Evolutionary conservation across 2,797 vertebrate species (phyloP), one percentile per base, ranked within the genome.

Genomic region (Cossypha niveicapilla): DNA sequence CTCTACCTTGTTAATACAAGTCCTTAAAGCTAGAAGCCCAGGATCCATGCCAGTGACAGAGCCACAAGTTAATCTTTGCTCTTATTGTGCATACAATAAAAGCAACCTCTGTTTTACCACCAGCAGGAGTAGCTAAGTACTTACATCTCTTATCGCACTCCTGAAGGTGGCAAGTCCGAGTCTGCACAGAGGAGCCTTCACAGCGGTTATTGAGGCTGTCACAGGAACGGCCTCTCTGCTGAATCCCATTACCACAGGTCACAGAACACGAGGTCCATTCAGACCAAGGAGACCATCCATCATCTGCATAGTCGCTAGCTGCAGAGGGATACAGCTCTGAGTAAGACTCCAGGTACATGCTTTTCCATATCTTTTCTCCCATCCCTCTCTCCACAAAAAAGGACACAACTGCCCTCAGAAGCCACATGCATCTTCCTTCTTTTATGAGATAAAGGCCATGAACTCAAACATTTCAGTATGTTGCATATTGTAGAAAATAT

Each of bases 121-220:
- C 28, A 42, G 23, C 7, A 22, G 13, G 32, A 79, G 28, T 0
- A n/a, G 68, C 66, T 3, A 35, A 93, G 65, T 65, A 98, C 99
- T 99, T 95, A 99, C 99, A 99, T 98, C 99, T 98, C 96, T 99
- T 99, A 96, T 99, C 99, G 1, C 99, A 99, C 97, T 99, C 99
- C 94, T 98, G 98, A 57, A 98, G 98, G 94, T 99, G 99, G 97
- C 99, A 99, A 95, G 99, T 99, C 77, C 99, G 98, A 3, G 99
- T 99, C 98, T 99, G 99, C 41, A 99, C 99, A 24, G 99, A 99
- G 60, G 99, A 99, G 77, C 99, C 99, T 83, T 99, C 98, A 11
- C 99, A 99, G 90, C 98, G 98, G 96, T 98, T 99, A 97, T 99
- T 99, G 97, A 99, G 99, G 85, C 99, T 99, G 88, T 99, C 99